These are phyloP conservation scores for Drosophila testacea DNA, from an alignment of 2,888 invertebrate species.

Conservation along the genomic window DNA sequence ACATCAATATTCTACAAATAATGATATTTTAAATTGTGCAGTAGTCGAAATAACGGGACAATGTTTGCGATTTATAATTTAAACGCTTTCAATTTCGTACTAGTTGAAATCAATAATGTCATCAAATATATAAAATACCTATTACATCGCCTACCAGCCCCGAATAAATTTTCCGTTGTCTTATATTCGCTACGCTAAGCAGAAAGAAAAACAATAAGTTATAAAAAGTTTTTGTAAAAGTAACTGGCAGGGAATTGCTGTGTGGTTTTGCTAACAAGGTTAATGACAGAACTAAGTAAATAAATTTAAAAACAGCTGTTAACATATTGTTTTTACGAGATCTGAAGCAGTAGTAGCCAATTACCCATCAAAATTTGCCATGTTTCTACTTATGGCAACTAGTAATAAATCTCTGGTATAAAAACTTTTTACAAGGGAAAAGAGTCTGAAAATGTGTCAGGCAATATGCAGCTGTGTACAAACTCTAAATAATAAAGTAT, in stretches of 20 bases:
- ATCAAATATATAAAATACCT: constrained; percentile 3
- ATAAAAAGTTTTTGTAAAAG: constrained; percentile 5
- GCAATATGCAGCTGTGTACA: constrained; percentile 41
- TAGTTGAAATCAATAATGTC: background rate
- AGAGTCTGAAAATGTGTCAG: constrained; percentile 13
- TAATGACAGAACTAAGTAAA: constrained; percentile 41
- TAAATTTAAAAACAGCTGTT: constrained; percentile 48
- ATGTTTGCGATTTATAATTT: background rate
- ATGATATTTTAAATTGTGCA: too few species aligned
- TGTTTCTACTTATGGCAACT: constrained; percentile 10
- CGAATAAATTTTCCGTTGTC: constrained; percentile 1
- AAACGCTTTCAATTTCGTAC: background rate
- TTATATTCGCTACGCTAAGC: constrained; percentile 10
- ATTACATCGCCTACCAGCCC: background rate
- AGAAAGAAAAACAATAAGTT: constrained; percentile 5
- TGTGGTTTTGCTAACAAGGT: constrained; percentile 37
- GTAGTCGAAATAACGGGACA: background rate
- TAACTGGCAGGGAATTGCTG: constrained; percentile 6
- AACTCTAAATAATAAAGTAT: constrained; percentile 31
- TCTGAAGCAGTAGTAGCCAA: constrained; percentile 5
- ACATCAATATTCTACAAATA: too few species aligned
- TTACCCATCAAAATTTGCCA: constrained; percentile 15
- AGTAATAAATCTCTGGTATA: constrained; percentile 34
- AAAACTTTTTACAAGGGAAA: constrained; percentile 32
- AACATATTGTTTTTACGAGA: constrained; percentile 29